phyloP scores from a whole-genome alignment of 2,888 invertebrate genomes.

The Scaptomyza flava region DNA sequence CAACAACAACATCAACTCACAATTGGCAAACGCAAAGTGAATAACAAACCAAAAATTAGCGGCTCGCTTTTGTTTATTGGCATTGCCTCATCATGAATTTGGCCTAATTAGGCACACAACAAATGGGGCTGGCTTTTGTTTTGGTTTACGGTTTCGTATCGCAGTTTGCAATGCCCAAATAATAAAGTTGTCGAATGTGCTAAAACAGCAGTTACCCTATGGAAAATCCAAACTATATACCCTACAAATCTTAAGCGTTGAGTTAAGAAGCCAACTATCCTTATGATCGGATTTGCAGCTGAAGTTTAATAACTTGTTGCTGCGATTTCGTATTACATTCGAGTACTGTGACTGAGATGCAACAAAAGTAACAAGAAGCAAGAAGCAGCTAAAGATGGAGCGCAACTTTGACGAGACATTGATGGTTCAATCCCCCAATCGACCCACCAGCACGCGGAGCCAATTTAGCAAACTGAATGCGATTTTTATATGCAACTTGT shows the following conservation, averaged over 20 bases:
- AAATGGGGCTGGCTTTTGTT: conserved; percentile 48
- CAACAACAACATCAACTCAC: conserved; percentile 28
- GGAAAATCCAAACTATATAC: not conserved
- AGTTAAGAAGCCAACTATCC: not conserved
- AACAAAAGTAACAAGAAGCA: conserved; percentile 11
- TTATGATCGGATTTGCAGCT: conserved; percentile 43
- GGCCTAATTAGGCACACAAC: conserved; percentile 65
- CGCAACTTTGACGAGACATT: conserved; percentile 72
- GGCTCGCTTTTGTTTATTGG: conserved; percentile 61
- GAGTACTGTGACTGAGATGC: conserved; percentile 35
- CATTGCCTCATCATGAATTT: conserved; percentile 68
- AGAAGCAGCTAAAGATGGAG: conserved; percentile 14
- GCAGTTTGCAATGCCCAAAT: conserved; percentile 40
- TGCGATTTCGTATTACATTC: conserved; percentile 47
- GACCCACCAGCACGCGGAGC: conserved; percentile 70
- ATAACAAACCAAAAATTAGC: conserved; percentile 64
- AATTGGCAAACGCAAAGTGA: conserved; percentile 56
- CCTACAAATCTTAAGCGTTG: not conserved
- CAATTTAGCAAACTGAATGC: conserved; percentile 76
- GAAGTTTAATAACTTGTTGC: conserved; percentile 72
- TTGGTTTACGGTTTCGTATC: conserved; percentile 65
- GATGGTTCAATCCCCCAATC: conserved; percentile 76
- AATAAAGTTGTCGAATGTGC: not conserved
- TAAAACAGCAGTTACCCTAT: conserved; percentile 11
- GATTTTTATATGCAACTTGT: conserved; percentile 66